Evolutionary conservation across 1,140 invertebrate species (phyloP), one percentile per base, ranked within the genome.

Genomic region (Pogonognathellus flavescens): DNA sequence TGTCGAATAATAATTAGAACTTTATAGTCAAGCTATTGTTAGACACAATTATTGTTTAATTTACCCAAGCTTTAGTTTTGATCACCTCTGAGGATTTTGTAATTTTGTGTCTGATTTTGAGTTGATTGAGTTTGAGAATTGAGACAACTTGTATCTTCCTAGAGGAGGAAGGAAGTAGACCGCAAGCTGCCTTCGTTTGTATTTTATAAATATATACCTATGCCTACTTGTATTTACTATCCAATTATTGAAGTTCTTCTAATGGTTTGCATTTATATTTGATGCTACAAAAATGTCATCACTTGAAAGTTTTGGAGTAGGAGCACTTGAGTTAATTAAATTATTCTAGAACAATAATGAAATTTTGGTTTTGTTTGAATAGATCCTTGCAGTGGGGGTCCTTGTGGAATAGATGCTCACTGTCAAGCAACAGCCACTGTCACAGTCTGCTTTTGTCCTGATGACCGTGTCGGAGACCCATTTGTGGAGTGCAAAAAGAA

Each of bases 401-500:
- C 92, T 0, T 98, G 96, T 90, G 96, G 96, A 9, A 93, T 93
- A n/a, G 94, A 94, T 25, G 96, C 96, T 14, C 92, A 95, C 85
- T 98, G 96, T 89, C 91, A 92, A 59, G 94, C 93, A 0, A 91
- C 93, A 82, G 93, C 93, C 62, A 96, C 97, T 89, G 92, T 92
- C 85, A 94, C 95, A 4, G 94, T 95, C 83, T 98, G 96, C 89
- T 92, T 93, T 66, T 97, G 96, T 91, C 96, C 96, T 14, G 22
- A 80, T 52, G 53, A 81, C 9, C 25, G 31, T 14, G 55, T 49
- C 16, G 85, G 85, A 8, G 82, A 86, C 53, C 85, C 85, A 0
- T 86, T 86, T 84, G 82, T 70, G 41, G 70, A 53, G 13, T 86
- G 85, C 62, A 86, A 52, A 22, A 20, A 20, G 13, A 52, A 8